A percentile compares a stretch with the other conserved stretches of the same genome.
Evolutionary conservation across 2,888 invertebrate genomes (phyloP).

Genomic region (Apodemia zela): DNA sequence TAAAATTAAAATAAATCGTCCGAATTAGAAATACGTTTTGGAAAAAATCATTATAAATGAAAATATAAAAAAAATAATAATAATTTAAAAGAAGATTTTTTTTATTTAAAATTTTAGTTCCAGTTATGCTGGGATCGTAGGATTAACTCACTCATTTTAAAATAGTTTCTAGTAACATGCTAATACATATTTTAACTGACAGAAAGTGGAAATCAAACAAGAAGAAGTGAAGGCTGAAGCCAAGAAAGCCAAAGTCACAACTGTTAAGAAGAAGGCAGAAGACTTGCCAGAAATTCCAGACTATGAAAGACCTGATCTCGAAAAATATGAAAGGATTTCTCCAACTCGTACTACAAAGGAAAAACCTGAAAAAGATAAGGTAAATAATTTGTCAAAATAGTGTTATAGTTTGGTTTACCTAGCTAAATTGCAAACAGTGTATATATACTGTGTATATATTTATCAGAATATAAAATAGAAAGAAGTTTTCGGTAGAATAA

Average conservation of each 20-base stretch:
- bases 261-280: constrained; percentile 76
- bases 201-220: constrained; percentile 74
- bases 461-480: too few species aligned
- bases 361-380: constrained; percentile 68
- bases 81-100: too few species aligned
- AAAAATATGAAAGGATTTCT: constrained; percentile 83
- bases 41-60: too few species aligned
- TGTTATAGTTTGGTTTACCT: too few species aligned
- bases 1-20: too few species aligned
- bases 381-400: constrained; percentile 23
- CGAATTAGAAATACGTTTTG: too few species aligned
- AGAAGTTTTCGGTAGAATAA: too few species aligned
- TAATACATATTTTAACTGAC: constrained; percentile 30
- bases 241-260: constrained; percentile 69
- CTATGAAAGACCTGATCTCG: constrained; percentile 87
- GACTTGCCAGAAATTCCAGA: constrained; percentile 84
- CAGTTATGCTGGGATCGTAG: not conserved
- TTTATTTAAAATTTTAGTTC: too few species aligned
- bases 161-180: not conserved
- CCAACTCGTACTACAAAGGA: constrained; percentile 72
- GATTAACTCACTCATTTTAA: not conserved
- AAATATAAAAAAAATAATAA: too few species aligned
- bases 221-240: constrained; percentile 67
- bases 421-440: too few species aligned
- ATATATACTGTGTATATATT: too few species aligned